Conservation (phyloP, 2,113 vertebrate species). For the Ictidomys tridecemlineatus region DNA sequence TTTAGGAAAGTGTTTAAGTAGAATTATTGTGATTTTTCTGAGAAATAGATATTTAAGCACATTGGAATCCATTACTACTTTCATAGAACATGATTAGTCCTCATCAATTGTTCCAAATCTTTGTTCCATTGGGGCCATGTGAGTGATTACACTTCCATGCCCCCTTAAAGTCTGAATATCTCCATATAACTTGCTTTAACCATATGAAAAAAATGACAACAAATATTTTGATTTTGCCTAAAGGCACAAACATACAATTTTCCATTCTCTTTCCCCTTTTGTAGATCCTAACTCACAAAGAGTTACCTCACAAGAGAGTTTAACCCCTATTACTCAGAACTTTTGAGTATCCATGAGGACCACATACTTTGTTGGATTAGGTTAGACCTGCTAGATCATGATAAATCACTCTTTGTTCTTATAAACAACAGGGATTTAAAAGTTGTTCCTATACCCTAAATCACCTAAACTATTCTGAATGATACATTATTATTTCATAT, state of each 20-base stretch:
- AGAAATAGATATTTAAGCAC: slow-evolving; percentile 7
- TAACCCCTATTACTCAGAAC: background rate
- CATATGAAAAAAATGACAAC: background rate
- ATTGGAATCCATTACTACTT: background rate
- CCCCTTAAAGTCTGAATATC: background rate
- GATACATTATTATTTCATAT: background rate
- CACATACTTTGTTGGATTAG: background rate
- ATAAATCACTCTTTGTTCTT: background rate
- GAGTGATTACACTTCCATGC: background rate
- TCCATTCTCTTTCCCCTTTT: background rate
- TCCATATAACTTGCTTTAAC: background rate
- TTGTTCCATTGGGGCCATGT: background rate
- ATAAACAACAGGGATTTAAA: background rate
- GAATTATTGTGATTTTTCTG: background rate
- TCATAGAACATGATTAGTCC: background rate
- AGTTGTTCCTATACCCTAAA: background rate
- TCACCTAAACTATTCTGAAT: background rate
- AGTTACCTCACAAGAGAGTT: background rate
- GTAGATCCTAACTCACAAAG: background rate
- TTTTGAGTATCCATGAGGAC: background rate
- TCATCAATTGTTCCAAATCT: background rate
- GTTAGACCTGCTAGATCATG: background rate
- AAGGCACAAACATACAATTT: background rate
- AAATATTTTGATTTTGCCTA: background rate
- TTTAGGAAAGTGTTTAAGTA: background rate